A percentile compares a stretch with the other conserved stretches of the same genome.
phyloP scores from a whole-genome alignment of 2,888 invertebrate species.

The Phaedon cochleariae region DNA sequence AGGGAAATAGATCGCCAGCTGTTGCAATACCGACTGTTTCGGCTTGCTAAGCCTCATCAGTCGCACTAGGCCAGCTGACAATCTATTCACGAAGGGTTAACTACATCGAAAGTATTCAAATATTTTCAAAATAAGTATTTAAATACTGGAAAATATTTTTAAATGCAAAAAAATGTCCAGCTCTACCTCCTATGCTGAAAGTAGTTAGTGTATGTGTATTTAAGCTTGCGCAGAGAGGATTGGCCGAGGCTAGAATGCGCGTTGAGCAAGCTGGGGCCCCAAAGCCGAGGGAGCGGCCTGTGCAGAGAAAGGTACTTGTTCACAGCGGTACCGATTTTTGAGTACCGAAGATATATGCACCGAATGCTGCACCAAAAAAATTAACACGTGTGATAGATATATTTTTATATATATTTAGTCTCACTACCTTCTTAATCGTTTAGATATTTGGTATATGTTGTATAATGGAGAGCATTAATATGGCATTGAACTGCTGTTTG shows the following conservation, averaged over 20 bases:
- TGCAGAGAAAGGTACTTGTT: constrained; percentile 66
- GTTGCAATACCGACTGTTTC: too few relatives aligned
- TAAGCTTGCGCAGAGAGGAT: constrained; percentile 60
- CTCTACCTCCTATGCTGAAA: too few relatives aligned
- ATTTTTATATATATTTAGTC: too few relatives aligned
- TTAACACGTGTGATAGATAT: constrained; percentile 43
- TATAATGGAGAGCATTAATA: neutral
- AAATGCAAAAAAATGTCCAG: too few relatives aligned
- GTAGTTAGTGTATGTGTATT: constrained; percentile 55
- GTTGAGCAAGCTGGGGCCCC: constrained; percentile 62
- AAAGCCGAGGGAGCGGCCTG: constrained; percentile 62
- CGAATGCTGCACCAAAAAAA: constrained; percentile 55
- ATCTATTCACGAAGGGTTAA: too few relatives aligned
- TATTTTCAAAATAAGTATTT: too few relatives aligned
- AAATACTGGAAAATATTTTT: too few relatives aligned
- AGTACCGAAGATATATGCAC: constrained; percentile 55
- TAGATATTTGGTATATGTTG: too few relatives aligned
- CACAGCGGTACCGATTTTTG: constrained; percentile 46
- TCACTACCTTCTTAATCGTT: neutral
- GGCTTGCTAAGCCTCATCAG: too few relatives aligned
- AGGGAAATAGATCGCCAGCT: too few relatives aligned
- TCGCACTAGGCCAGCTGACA: too few relatives aligned
- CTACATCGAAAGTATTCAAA: too few relatives aligned
- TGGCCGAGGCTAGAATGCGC: constrained; percentile 61
- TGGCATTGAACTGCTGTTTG: neutral